These are phyloP conservation scores for Phlogophora meticulosa DNA, from an alignment of 2,888 invertebrate genomes.

Conservation along the genomic window DNA sequence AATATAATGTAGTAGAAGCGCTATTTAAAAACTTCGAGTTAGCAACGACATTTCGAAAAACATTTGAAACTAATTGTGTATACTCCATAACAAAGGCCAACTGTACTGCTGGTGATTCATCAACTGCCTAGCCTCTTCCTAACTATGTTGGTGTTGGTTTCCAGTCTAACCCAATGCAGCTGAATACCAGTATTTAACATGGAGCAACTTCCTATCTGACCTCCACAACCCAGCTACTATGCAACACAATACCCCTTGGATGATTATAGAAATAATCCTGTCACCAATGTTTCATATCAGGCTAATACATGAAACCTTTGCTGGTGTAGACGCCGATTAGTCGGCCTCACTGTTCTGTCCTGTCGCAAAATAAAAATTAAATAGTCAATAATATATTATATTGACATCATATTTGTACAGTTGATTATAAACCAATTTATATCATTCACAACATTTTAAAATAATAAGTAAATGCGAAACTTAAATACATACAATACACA, in stretches of 20 bases:
- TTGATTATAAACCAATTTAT: conserved; percentile 36
- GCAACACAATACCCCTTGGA: too few relatives aligned
- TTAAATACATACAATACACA: conserved; percentile 33
- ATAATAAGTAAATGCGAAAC: conserved; percentile 41
- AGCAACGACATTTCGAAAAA: not conserved
- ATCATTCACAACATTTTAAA: conserved; percentile 33
- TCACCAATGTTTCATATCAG: not conserved
- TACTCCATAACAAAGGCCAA: not conserved
- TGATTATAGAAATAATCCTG: not conserved
- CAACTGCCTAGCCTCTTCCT: too few relatives aligned
- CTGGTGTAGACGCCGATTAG: not conserved
- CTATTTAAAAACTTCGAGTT: not conserved
- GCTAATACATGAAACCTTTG: not conserved
- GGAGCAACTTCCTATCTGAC: too few relatives aligned
- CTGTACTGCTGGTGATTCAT: too few relatives aligned
- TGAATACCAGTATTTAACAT: too few relatives aligned
- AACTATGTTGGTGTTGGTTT: too few relatives aligned
- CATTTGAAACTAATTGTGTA: too few relatives aligned
- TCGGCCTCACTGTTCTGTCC: not conserved
- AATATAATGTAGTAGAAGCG: not conserved
- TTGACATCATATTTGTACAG: conserved; percentile 44
- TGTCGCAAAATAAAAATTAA: conserved; percentile 39
- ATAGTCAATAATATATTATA: conserved; percentile 47
- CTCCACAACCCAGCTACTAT: too few relatives aligned
- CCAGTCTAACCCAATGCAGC: too few relatives aligned